Base-by-base conservation (phyloP, 2,113 vertebrate species). In the Todiramphus chloris region DNA sequence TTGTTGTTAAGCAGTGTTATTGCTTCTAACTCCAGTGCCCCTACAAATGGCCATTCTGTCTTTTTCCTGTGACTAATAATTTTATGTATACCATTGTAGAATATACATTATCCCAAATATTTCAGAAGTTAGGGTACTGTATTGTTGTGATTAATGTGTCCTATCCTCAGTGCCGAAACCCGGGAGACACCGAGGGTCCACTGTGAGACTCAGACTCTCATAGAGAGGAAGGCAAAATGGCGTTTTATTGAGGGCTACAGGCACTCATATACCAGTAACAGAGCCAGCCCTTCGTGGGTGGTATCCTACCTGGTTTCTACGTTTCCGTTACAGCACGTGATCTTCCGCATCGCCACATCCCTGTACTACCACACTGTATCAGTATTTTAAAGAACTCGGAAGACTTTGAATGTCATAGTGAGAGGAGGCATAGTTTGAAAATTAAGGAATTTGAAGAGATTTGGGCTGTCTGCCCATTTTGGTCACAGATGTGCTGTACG, bases 81-180 rank as follows among this genome's bases (percentile, higher is more conserved):
- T 83, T 30, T 62, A 50, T 80, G 90, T 72, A 31, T 50, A 43
- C 13, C 1, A 1, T 9, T 90, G 58, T 62, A 62, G 58, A 89
- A 64, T 53, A 83, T 48, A 44, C 19, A 39, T 88, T 66, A 86
- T 55, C 55, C n/a, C 11, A 66, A 90, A 94, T 83, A 83, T 87
- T 93, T 94, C 48, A 77, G 74, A 88, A 79, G 62, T 83, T 85
- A 94, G 85, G 93, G 67, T 83, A 70, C 78, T 95, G 63, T 91
- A 37, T 37, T 37, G 37, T 37, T 37, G 37, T 37, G 37, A 37
- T 37, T 37, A 37, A 37, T 9, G 37, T 37, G 37, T 37, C 37
- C 37, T 37, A 37, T 37, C 37, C 37, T 37, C 37, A 37, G 37
- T 37, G 37, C 37, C 37, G 37, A 37, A 37, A 37, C 37, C 37